phyloP scores from a whole-genome alignment of 2,888 invertebrate species.

The Zootermopsis nevadensis region DNA sequence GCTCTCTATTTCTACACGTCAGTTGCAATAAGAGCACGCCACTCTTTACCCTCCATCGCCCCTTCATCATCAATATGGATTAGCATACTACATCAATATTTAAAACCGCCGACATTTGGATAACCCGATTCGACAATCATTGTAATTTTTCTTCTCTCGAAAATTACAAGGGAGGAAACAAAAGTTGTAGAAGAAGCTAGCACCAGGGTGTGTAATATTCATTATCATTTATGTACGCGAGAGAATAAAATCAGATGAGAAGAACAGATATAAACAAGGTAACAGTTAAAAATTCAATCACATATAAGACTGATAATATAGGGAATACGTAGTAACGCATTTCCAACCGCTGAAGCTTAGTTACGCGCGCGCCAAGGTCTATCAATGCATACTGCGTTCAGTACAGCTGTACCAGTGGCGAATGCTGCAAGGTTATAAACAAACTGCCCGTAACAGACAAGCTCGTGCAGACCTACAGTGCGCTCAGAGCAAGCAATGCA shows the following conservation, averaged over 20 bases:
- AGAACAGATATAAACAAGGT: slow-evolving; percentile 2
- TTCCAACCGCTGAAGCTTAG: neutral
- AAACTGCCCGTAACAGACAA: too few species aligned
- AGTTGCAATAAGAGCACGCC: neutral
- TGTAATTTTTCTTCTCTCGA: neutral
- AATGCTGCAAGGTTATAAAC: too few species aligned
- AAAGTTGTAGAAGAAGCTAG: neutral
- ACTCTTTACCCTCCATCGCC: neutral
- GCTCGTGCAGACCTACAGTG: too few species aligned
- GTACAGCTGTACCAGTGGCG: too few species aligned
- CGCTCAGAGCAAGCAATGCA: too few species aligned
- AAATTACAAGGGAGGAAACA: neutral
- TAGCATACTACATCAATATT: slow-evolving; percentile 16
- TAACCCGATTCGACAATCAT: neutral
- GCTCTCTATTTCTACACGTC: neutral
- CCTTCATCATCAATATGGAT: slow-evolving; percentile 2
- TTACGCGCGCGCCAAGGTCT: too few species aligned
- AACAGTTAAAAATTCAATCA: slow-evolving; percentile 23
- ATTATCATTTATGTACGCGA: neutral
- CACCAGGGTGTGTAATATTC: neutral
- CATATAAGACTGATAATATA: neutral
- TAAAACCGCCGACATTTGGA: neutral
- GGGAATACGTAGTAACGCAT: slow-evolving; percentile 4
- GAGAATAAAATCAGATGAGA: slow-evolving; percentile 15
- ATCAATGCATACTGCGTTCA: too few species aligned